Evolutionary conservation across 2,888 invertebrate species (phyloP).

Genomic region (Monochamus alternatus): DNA sequence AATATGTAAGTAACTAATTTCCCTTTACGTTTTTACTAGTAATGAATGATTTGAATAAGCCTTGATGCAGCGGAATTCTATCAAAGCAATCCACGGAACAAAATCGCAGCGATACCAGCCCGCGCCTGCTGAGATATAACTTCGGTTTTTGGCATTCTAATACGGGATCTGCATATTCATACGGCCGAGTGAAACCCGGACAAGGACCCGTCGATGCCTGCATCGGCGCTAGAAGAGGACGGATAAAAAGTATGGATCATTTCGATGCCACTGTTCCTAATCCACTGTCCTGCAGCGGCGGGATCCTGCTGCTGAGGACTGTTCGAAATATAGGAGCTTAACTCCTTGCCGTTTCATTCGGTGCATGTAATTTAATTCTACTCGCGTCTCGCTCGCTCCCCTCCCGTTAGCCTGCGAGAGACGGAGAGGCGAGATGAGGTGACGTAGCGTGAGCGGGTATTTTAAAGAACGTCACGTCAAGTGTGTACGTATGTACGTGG

Average conservation of each 20-base stretch:
- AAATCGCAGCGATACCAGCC: slow-evolving; percentile 63
- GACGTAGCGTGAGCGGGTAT: slow-evolving; percentile 21
- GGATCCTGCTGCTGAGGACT: slow-evolving; percentile 64
- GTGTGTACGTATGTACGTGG: slow-evolving; percentile 43
- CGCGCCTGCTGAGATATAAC: slow-evolving; percentile 64
- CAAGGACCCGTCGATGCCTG: slow-evolving; percentile 47
- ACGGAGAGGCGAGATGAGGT: slow-evolving; percentile 30
- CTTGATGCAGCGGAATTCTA: neutral
- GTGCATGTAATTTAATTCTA: slow-evolving; percentile 60
- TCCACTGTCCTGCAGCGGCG: slow-evolving; percentile 66
- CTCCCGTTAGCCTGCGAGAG: neutral
- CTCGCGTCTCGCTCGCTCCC: slow-evolving; percentile 45
- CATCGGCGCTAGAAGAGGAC: slow-evolving; percentile 57
- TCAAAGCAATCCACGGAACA: slow-evolving; percentile 36
- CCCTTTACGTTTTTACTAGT: too few species aligned
- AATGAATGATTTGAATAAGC: too few species aligned
- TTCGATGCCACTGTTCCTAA: slow-evolving; percentile 68
- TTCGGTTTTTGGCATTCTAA: slow-evolving; percentile 70
- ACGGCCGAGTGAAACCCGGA: slow-evolving; percentile 61
- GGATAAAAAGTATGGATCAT: slow-evolving; percentile 65
- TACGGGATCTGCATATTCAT: slow-evolving; percentile 70
- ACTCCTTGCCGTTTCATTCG: slow-evolving; percentile 61
- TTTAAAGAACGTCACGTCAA: slow-evolving; percentile 46
- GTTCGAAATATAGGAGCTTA: slow-evolving; percentile 67
- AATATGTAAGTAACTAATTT: too few species aligned